Evolutionary conservation across 2,888 invertebrate species (phyloP), one percentile per base, ranked within the genome.

Genomic region (Myopa tessellatipennis): DNA sequence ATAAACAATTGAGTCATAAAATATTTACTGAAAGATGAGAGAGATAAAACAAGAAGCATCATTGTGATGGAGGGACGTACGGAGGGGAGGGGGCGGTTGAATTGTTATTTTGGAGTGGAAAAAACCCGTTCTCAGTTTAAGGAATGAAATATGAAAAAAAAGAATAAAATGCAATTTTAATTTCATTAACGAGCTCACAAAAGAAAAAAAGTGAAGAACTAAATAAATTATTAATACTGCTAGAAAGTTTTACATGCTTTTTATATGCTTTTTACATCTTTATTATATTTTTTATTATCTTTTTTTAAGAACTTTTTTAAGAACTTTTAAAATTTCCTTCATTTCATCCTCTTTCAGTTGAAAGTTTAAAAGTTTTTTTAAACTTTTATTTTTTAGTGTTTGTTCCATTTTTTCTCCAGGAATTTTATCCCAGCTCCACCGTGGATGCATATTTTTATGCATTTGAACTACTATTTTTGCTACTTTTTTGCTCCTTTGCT

Each of bases 391-490:
- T 26, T 60, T 60, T 60, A 60, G 16, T 16, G 5, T 18, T 18
- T 18, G 6, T 18, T 60, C 5, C 16, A 60, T 60, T 60, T 18
- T 60, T 60, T 55, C 16, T 55, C 26, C 6, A 3, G 45, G 7
- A 45, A 45, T 45, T 45, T 45, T 63, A 12, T 63, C 26, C 63
- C 14, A 12, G 16, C 63, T 63, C 14, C 36, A 16, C 34, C 34
- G 36, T 63, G 34, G 4, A 63, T 63, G 34, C 34, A 26, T 60
- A 6, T 63, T 10, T 36, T 10, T 36, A 36, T 36, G 63, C 63
- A 36, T 26, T 8, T 69, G 45, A 69, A 69, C 40, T 18, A 45
- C 26, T 50, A 69, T 69, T 69, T 69, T 40, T 7, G 40, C 26
- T 52, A 50, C 34, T 45, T 69, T 69, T 26, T 50, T 68, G 26